Percentiles rank a stretch among this genome's conserved stretches.
These are phyloP conservation scores for Ophioninae sp. DNA, from an alignment of 2,888 invertebrate species.

Conservation along the genomic window DNA sequence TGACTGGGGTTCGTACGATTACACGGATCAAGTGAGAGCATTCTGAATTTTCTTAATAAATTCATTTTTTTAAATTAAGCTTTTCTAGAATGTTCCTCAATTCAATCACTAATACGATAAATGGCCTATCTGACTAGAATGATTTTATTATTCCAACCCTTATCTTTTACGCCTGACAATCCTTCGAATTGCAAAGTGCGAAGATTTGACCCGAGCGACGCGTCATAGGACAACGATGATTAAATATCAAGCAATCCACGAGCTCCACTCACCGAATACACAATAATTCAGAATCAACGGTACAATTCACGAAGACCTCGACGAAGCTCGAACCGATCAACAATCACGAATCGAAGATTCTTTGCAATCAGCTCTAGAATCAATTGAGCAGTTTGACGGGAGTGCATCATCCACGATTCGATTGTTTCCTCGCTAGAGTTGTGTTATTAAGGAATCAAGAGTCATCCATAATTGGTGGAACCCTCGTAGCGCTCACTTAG, in stretches of 20 bases:
- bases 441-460: background rate
- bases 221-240: background rate
- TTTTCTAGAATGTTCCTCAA: too few relatives aligned
- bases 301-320: background rate
- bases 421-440: background rate
- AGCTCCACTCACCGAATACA: background rate
- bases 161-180: too few relatives aligned
- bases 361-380: background rate
- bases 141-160: too few relatives aligned
- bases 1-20: too few relatives aligned
- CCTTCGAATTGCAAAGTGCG: too few relatives aligned
- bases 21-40: too few relatives aligned
- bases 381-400: background rate
- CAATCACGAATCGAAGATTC: background rate
- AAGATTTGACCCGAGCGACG: too few relatives aligned
- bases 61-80: too few relatives aligned
- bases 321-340: slow-evolving; percentile 1
- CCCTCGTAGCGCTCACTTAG: background rate
- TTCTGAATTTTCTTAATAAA: too few relatives aligned
- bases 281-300: background rate
- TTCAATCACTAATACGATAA: too few relatives aligned
- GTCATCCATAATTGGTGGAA: slow-evolving; percentile 31
- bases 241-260: background rate
- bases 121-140: too few relatives aligned
- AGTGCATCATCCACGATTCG: background rate